Conservation (phyloP, 2,797 vertebrate species). For the Enteromius viviparus region DNA sequence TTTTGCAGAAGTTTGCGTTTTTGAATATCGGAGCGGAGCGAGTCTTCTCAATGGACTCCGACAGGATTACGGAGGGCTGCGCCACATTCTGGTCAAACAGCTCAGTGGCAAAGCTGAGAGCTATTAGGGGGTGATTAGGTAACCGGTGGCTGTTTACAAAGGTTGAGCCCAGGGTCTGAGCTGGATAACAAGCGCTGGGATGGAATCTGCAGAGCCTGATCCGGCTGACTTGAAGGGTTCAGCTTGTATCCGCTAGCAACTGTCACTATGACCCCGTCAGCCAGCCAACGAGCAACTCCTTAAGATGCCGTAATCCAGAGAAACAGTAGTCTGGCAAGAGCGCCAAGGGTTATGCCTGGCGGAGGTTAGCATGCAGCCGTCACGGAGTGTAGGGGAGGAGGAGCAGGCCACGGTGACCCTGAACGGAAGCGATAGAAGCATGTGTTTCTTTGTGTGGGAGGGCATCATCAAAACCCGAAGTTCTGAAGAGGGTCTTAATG, state of each 20-base stretch:
- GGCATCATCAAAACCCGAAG: conserved; percentile 69
- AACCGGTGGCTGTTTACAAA: conserved; percentile 61
- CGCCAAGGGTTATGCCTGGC: conserved; percentile 41
- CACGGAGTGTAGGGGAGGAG: conserved; percentile 41
- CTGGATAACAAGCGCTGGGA: conserved; percentile 53
- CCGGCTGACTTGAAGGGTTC: conserved; percentile 59
- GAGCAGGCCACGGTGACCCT: conserved; percentile 74
- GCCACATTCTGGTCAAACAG: conserved; percentile 50
- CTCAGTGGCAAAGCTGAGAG: conserved; percentile 56
- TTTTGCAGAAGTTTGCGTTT: conserved; percentile 50
- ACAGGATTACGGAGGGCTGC: conserved; percentile 47
- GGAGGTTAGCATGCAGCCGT: conserved; percentile 60
- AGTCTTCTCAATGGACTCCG: conserved; percentile 47
- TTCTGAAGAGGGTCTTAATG: conserved; percentile 81
- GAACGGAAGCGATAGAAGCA: conserved; percentile 71
- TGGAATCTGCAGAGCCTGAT: conserved; percentile 55
- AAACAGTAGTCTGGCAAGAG: conserved; percentile 52
- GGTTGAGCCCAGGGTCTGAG: conserved; percentile 47
- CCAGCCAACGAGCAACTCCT: conserved; percentile 47
- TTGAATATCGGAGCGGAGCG: conserved; percentile 33
- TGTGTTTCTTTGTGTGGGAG: conserved; percentile 65
- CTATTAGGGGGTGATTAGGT: conserved; percentile 62
- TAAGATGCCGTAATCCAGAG: conserved; percentile 59
- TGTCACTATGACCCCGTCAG: conserved; percentile 51
- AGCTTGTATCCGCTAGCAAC: conserved; percentile 61